phyloP scores from a whole-genome alignment of 2,113 vertebrate species.

The Pelodiscus sinensis region DNA sequence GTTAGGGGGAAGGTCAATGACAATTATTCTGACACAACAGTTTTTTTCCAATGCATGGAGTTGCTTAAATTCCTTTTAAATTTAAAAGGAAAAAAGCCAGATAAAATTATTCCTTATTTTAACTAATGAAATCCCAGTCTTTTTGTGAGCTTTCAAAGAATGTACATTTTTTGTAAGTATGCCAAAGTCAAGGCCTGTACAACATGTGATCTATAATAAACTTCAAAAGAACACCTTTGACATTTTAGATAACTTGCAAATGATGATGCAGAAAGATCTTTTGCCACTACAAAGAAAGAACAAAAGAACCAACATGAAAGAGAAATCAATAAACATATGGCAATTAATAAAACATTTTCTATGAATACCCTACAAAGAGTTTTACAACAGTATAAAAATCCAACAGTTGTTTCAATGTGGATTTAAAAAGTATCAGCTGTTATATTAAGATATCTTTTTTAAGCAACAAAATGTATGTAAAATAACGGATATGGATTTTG shows the following conservation, averaged over 20 bases:
- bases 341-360: conserved; percentile 99
- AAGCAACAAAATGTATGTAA: conserved; percentile 80
- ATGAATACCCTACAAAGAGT: conserved; percentile 97
- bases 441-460: conserved; percentile 82
- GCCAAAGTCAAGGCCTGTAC: conserved; percentile 88
- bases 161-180: conserved; percentile 81
- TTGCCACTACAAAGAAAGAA: conserved; percentile 99
- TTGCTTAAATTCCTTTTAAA: conserved; percentile 67
- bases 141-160: conserved; percentile 79
- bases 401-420: conserved; percentile 89
- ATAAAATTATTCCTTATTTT: conserved; percentile 68
- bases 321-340: conserved; percentile 99
- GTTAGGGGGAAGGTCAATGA: conserved; percentile 4
- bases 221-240: conserved; percentile 99
- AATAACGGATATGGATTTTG: conserved; percentile 75
- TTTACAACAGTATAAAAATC: conserved; percentile 87
- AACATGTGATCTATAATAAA: conserved; percentile 90
- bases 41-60: conserved; percentile 49
- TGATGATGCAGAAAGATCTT: conserved; percentile 98
- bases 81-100: neutral
- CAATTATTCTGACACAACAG: conserved; percentile 47
- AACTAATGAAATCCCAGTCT: conserved; percentile 76
- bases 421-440: conserved; percentile 86
- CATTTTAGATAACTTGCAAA: conserved; percentile 98
- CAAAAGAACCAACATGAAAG: conserved; percentile 99